Conservation (phyloP, 2,113 vertebrate species). For the Vidua macroura region DNA sequence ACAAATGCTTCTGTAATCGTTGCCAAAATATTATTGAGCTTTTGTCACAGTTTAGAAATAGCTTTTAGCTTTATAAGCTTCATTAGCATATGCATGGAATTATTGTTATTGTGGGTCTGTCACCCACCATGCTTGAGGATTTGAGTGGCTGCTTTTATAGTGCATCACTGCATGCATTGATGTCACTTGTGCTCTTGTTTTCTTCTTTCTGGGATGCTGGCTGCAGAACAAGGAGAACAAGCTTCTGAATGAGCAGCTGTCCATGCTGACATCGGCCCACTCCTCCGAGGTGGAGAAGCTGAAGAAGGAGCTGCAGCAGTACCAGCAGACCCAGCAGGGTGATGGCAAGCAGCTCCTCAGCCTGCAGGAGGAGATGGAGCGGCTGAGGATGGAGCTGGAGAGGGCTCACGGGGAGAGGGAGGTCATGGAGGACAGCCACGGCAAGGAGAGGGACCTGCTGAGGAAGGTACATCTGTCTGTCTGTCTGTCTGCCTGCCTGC, state of each 20-base stretch:
- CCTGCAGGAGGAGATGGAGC: constrained; percentile 82
- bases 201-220: neutral
- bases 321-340: constrained; percentile 58
- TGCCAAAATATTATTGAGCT: neutral
- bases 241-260: constrained; percentile 80
- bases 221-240: constrained; percentile 84
- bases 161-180: rapidly evolving
- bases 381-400: constrained; percentile 77
- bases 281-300: constrained; percentile 80
- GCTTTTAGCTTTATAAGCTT: neutral
- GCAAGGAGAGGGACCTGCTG: constrained; percentile 78
- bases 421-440: constrained; percentile 78
- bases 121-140: neutral
- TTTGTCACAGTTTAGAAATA: neutral
- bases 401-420: constrained; percentile 73
- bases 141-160: neutral
- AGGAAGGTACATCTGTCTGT: constrained; percentile 72
- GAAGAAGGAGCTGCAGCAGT: constrained; percentile 81
- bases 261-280: constrained; percentile 24
- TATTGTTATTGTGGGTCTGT: rapidly evolving
- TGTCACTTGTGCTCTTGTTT: neutral
- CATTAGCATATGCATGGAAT: neutral
- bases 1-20: neutral
- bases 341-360: constrained; percentile 67
- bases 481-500: rapidly evolving